Evolutionary conservation across 1,140 invertebrate genomes (phyloP), one percentile per base, ranked within the genome.

Genomic region (Drosophila quadrilineata): DNA sequence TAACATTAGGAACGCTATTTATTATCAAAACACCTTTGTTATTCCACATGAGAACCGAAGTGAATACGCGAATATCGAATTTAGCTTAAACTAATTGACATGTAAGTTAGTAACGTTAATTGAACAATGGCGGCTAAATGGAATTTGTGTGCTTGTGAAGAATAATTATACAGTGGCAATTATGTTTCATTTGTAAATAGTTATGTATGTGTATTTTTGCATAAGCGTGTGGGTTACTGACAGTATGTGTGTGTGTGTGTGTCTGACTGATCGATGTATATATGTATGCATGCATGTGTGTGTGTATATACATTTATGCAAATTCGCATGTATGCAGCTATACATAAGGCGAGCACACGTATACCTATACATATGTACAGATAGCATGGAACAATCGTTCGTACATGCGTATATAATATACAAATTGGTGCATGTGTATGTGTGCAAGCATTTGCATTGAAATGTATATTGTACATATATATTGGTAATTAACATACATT

Each of bases 1-100:
- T 53, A 63, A 48, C 40, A 62, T 60, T 66, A 66, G 38, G 26
- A 66, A 53, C 64, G 48, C 58, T 62, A 62, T 67, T 67, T 67
- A 67, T 63, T 67, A 67, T 67, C 64, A 67, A 67, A 67, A 67
- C 64, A 67, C 31, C 19, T 62, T 53, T 62, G 24, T 62, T 67
- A 40, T 54, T 48, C 10, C 33, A 62, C 14, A 63, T 29, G 8
- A 62, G 28, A 63, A 24, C 6, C 24, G 40, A 36, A 46, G 17
- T 33, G 8, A 35, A 29, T 28, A 17, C 16, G 19, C 2, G 49
- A 48, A 52, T 38, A 50, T 19, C 22, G 62, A 58, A 31, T 36
- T 43, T 41, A 63, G 38, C 45, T 45, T 45, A 66, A 45, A 6
- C 45, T 14, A 28, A 28, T 62, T 46, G 29, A 53, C 48, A 62